Evolutionary conservation across 2,888 invertebrate species (phyloP), one percentile per base, ranked within the genome.

Genomic region (Acleris laterana): DNA sequence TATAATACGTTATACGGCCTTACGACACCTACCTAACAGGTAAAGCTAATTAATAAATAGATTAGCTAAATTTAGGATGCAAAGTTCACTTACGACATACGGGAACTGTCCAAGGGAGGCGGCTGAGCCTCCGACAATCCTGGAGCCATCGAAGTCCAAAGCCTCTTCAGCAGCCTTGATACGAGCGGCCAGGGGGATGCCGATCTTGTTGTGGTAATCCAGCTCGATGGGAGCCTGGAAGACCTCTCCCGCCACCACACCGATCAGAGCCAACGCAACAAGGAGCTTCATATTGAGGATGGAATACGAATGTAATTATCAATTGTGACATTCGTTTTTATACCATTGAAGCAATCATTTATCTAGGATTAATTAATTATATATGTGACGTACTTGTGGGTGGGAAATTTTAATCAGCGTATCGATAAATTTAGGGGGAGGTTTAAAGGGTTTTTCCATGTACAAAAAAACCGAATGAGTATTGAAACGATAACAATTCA

Each of bases 91-190:
- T 32, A 71, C 71, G 17, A 68, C 62, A 28, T 60, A 68, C 9
- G 66, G 71, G 51, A 69, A 68, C 51, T 69, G 65, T 38, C 69
- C 71, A 3, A 68, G 59, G 20, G 62, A 17, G 9, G 71, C 70
- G 9, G 51, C 11, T 6, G 60, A 50, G 3, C 71, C 71, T 5
- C 69, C 69, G 4, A 62, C 68, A 52, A 71, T 69, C 51, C 65
- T 69, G 20, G 57, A 7, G 1, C 64, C 58, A 32, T 53, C 63
- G 46, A 65, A 65, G 52, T 63, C 63, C 19, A 53, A 17, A 6
- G 69, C 67, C 52, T 69, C 69, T 48, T 69, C 69, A n/a, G 63
- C 67, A 2, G 68, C 68, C 68, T 69, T 69, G 32, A 69, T 32
- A 46, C 57, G 63, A 0, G 32, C 55, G 42, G 65, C 67, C 19